A percentile compares a stretch with the other conserved stretches of the same genome.
These are phyloP conservation scores for Pseudococcus viburni DNA, from an alignment of 2,888 invertebrate species.

Conservation along the genomic window DNA sequence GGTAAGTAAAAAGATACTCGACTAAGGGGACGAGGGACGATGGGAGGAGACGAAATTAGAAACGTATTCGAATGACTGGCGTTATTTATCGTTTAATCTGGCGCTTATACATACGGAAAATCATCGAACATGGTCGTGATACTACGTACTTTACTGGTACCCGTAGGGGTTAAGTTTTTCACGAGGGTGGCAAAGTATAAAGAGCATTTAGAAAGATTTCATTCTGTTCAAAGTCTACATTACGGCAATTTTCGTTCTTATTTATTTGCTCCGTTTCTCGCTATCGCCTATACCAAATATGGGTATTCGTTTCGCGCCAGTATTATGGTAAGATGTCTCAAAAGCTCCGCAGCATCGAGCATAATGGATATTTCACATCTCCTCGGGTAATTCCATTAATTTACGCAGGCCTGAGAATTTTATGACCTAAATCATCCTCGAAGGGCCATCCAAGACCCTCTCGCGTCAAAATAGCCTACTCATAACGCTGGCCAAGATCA, in stretches of 20 bases:
- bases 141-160: not conserved
- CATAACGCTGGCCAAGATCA: not conserved
- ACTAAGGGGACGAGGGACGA: not conserved
- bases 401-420: not conserved
- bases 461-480: not conserved
- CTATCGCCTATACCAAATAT: not conserved
- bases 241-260: slow-evolving; percentile 65
- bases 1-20: not conserved
- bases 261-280: slow-evolving; percentile 52
- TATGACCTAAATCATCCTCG: not conserved
- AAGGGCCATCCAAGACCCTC: not conserved
- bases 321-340: not conserved
- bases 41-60: slow-evolving; percentile 31
- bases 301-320: not conserved
- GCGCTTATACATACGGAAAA: slow-evolving; percentile 51
- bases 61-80: slow-evolving; percentile 60
- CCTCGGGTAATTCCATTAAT: not conserved
- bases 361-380: not conserved
- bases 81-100: slow-evolving; percentile 66
- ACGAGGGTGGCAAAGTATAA: slow-evolving; percentile 53
- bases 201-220: slow-evolving; percentile 65
- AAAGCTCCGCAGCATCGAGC: not conserved
- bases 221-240: slow-evolving; percentile 60
- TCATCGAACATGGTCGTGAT: slow-evolving; percentile 44
- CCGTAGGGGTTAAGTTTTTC: slow-evolving; percentile 46